A percentile compares a stretch with the other conserved stretches of the same genome.
phyloP scores from a whole-genome alignment of 2,113 vertebrate species.

The Ahaetulla prasina region DNA sequence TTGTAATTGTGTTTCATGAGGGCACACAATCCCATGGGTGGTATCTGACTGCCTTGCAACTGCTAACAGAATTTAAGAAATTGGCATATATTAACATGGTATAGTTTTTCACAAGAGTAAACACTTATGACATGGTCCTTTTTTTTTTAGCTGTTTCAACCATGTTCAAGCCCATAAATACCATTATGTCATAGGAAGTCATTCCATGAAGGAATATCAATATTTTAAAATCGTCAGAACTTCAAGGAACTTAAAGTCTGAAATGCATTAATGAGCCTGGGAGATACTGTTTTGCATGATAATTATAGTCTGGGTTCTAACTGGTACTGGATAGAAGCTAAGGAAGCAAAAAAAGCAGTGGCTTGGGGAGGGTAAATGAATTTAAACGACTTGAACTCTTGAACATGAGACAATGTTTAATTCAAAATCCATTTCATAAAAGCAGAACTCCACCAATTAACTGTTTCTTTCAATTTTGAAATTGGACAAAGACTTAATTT shows the following conservation, averaged over 20 bases:
- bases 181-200: constrained; percentile 42
- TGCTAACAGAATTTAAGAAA: constrained; percentile 75
- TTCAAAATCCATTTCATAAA: neutral
- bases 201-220: constrained; percentile 52
- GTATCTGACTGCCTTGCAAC: constrained; percentile 75
- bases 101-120: constrained; percentile 63
- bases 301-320: constrained; percentile 60
- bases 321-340: constrained; percentile 42
- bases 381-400: constrained; percentile 8
- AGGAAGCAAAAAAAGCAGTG: constrained; percentile 43
- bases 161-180: constrained; percentile 40
- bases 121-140: constrained; percentile 56
- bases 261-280: constrained; percentile 64
- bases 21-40: constrained; percentile 80
- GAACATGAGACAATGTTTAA: neutral
- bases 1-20: constrained; percentile 84
- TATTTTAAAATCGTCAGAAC: constrained; percentile 67
- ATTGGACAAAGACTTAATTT: constrained; percentile 2
- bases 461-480: neutral
- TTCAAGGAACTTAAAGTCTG: constrained; percentile 73
- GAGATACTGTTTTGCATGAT: constrained; percentile 71
- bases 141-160: constrained; percentile 38
- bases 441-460: fast-evolving
- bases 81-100: constrained; percentile 65
- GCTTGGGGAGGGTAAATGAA: constrained; percentile 2